Base-by-base conservation (phyloP, 2,797 vertebrate species). In the Amazona ochrocephala region DNA sequence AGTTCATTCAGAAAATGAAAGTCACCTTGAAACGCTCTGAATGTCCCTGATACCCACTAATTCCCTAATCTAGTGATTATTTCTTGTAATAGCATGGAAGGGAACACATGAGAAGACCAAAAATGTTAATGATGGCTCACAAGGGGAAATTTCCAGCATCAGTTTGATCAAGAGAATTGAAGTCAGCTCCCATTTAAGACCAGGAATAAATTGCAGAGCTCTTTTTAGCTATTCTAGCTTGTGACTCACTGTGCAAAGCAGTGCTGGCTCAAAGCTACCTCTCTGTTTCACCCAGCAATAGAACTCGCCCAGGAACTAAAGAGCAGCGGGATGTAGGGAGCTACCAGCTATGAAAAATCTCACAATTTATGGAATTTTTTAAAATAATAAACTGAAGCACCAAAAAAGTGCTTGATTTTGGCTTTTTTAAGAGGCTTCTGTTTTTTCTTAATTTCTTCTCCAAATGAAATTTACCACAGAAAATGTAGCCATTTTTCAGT, bases 201-300 rank as follows among this genome's bases (percentile, higher is more conserved):
- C 34, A 65, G 84, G 84, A 94, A 83, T 85, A 89, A 92, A 93
- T 39, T 89, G 51, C 7, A 2, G 34, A 82, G 23, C 39, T 78
- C 89, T 80, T 91, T 91, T 93, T 94, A 93, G 89, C 47, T 86
- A 41, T 87, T 94, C 47, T 41, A 66, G 39, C 14, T 85, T 87
- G 56, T 94, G 84, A 91, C 68, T 95, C 91, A 91, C 66, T 78
- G 47, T 89, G 65, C 34, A 91, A 87, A 73, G 42, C 42, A 51
- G 20, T 66, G 29, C 9, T 93, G 44, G 54, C 89, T 95, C 62
- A 66, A 54, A 88, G 82, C 45, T 71, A 73, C 44, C 54, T 54
- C 87, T 92, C 70, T 79, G 58, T 76, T 89, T 91, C 60, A 39
- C 66, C 23, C 79, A 89, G 82, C 51, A 51, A 34, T 56, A 77